These are phyloP conservation scores for Oophaga sylvatica DNA, from an alignment of 2,797 vertebrate genomes.

Conservation along the genomic window DNA sequence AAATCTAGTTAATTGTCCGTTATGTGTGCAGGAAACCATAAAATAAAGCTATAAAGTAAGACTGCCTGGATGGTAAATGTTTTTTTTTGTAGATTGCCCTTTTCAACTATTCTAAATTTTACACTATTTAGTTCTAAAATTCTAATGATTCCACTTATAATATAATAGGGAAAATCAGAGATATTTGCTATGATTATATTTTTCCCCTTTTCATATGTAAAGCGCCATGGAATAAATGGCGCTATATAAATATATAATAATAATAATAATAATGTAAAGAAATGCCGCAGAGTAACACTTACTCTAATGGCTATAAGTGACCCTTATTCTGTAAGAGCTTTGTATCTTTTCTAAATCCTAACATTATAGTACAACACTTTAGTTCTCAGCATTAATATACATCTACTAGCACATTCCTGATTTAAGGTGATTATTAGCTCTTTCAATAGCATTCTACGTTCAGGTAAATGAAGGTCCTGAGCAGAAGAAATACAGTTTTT, in stretches of 20 bases:
- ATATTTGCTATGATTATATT: background rate
- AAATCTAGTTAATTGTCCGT: too few relatives aligned
- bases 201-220: too few relatives aligned
- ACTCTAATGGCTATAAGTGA: constrained; percentile 6
- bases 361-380: background rate
- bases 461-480: constrained; percentile 7
- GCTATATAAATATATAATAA: too few relatives aligned
- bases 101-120: background rate
- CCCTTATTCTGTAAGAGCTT: background rate
- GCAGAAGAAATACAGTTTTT: constrained; percentile 47
- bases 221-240: too few relatives aligned
- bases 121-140: background rate
- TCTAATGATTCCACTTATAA: background rate
- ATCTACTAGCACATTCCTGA: background rate
- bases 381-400: background rate
- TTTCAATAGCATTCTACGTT: background rate
- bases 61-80: background rate
- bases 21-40: too few relatives aligned
- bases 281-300: background rate
- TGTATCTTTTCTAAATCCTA: background rate
- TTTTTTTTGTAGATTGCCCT: background rate
- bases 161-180: background rate
- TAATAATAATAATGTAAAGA: too few relatives aligned
- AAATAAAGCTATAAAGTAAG: too few relatives aligned
- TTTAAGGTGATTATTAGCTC: constrained; percentile 21